Evolutionary conservation across 2,797 vertebrate genomes (phyloP), one percentile per base, ranked within the genome.

Genomic region (Rhynchonycteris naso): DNA sequence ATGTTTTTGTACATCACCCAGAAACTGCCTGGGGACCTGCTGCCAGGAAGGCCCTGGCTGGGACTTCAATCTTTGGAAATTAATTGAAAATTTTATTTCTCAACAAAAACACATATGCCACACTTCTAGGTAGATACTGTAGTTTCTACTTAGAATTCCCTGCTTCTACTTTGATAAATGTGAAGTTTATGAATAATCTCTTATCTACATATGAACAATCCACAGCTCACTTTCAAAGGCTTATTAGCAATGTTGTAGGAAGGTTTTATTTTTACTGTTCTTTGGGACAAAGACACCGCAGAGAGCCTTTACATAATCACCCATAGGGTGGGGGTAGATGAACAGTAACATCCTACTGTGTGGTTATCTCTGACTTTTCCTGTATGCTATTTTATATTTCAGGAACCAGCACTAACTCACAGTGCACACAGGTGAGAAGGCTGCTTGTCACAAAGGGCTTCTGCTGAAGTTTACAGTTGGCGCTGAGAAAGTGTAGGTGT

Each of bases 1-100:
- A 79, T 5, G 0, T 59, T 97, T 90, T 87, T 89, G 83, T 43
- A 50, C n/a, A 26, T 84, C 66, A 91, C 22, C 78, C 63, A 69
- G 85, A 74, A 92, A 94, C 87, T 61, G 83, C 68, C 1, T 78
- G 52, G n/a, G 90, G 74, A 71, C 43, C n/a, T 47, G 83, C 89
- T 94, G 80, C 85, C 79, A 95, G 88, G 52, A 78, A 76, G 58
- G 72, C 95, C 79, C 87, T 2, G 1, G 28, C 76, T 90, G 82
- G 69, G 56, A 47, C 95, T 90, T 95, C 97, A 68, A 81, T 92
- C 59, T 87, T 92, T 59, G 52, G 88, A 38, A 85, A 10, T 50
- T 94, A 76, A 78, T 69, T 72, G 95, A 61, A 24, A 93, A 58
- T 61, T 58, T 24, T 26, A 28, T 14, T 50, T 97, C 96, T 96